phyloP scores from a whole-genome alignment of 2,797 vertebrate genomes.

The Odontamblyopus lacepedii region DNA sequence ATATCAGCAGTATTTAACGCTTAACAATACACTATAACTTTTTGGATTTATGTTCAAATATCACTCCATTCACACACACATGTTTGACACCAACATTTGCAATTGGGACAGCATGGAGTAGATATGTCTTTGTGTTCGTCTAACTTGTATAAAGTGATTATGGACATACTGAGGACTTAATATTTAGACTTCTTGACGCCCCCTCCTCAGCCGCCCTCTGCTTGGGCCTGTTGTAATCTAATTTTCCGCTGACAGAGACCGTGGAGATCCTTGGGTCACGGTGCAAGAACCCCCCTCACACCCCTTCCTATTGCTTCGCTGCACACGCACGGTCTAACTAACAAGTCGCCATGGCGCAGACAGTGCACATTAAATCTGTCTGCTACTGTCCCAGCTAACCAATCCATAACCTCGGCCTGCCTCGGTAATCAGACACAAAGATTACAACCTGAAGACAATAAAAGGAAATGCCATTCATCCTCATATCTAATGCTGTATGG shows the following conservation, averaged over 20 bases:
- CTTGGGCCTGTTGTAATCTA: constrained; percentile 79
- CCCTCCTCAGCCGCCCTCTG: constrained; percentile 68
- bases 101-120: constrained; percentile 69
- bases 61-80: constrained; percentile 30
- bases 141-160: constrained; percentile 83
- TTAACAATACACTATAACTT: constrained; percentile 27
- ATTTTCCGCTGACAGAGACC: constrained; percentile 83
- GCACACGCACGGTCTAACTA: constrained; percentile 68
- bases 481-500: constrained; percentile 39
- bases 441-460: constrained; percentile 49
- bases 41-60: constrained; percentile 35
- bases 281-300: constrained; percentile 58
- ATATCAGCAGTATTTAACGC: constrained; percentile 42
- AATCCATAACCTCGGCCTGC: constrained; percentile 59
- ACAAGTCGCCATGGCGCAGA: constrained; percentile 78
- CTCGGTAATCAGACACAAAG: constrained; percentile 54
- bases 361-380: constrained; percentile 81
- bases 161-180: constrained; percentile 74
- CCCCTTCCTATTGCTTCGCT: constrained; percentile 26
- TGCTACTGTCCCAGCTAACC: constrained; percentile 47
- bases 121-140: constrained; percentile 77
- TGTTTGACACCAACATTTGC: constrained; percentile 52
- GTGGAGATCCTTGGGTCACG: constrained; percentile 78
- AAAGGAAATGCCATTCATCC: constrained; percentile 54
- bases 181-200: constrained; percentile 85